Evolutionary conservation across 2,888 invertebrate species (phyloP).

Genomic region (Sphaerophoria taeniata): DNA sequence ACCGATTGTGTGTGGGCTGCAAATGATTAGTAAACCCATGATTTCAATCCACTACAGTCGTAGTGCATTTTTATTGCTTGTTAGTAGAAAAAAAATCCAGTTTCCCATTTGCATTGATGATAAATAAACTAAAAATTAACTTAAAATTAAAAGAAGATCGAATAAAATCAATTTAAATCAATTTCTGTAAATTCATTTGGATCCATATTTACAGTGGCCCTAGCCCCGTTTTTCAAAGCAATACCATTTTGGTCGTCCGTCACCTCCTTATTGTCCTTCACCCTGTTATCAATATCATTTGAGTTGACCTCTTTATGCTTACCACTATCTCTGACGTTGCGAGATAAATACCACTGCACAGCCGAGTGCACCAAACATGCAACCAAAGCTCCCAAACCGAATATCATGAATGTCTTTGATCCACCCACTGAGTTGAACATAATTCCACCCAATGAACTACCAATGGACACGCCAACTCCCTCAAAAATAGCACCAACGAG

Average conservation of each 20-base stretch:
- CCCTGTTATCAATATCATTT: conserved; percentile 65
- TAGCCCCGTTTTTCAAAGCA: conserved; percentile 41
- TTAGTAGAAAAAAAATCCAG: conserved; percentile 5
- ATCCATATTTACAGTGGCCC: conserved; percentile 60
- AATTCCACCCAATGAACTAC: conserved; percentile 90
- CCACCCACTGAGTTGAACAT: conserved; percentile 87
- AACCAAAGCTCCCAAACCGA: conserved; percentile 88
- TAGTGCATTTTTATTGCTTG: background rate
- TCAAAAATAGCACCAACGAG: conserved; percentile 94
- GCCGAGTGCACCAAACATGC: conserved; percentile 85
- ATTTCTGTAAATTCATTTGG: conserved; percentile 75
- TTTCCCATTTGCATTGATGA: conserved; percentile 15
- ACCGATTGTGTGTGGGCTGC: background rate
- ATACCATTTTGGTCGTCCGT: conserved; percentile 43
- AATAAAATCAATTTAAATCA: conserved; percentile 77
- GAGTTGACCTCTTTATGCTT: conserved; percentile 59
- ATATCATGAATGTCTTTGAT: conserved; percentile 87
- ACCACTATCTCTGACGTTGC: conserved; percentile 75
- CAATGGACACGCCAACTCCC: conserved; percentile 91
- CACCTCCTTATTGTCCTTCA: conserved; percentile 66
- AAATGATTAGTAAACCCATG: conserved; percentile 19
- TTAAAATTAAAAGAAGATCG: background rate
- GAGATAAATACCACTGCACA: conserved; percentile 83
- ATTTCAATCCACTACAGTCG: background rate
- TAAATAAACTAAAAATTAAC: background rate